Conservation (phyloP, 2,888 invertebrate species). For the Drosophila flavopinicola region DNA sequence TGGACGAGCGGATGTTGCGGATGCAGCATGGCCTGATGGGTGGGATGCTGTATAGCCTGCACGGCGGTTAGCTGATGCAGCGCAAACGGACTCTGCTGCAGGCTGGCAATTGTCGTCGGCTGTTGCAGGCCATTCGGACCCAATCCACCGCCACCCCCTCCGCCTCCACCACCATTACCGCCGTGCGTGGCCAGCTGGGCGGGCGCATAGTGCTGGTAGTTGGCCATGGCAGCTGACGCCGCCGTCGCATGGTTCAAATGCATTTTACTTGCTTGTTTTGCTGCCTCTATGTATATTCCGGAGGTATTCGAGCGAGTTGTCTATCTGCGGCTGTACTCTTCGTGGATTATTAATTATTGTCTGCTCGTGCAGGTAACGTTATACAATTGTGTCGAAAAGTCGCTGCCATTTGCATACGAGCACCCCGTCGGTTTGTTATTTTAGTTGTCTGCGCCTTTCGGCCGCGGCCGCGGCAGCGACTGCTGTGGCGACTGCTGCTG, state of each 20-base stretch:
- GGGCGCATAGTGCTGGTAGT: conserved; percentile 82
- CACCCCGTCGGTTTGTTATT: conserved; percentile 74
- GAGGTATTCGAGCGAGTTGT: conserved; percentile 62
- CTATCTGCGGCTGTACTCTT: too few relatives aligned
- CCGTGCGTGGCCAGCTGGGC: conserved; percentile 76
- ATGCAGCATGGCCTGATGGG: conserved; percentile 82
- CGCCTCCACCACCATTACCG: conserved; percentile 58
- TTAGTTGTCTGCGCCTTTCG: conserved; percentile 74
- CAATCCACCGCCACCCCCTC: conserved; percentile 48
- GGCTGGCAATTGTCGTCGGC: conserved; percentile 76
- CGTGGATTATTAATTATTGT: too few relatives aligned
- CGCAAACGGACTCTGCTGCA: conserved; percentile 80
- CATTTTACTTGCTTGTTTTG: conserved; percentile 60
- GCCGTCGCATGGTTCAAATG: conserved; percentile 83
- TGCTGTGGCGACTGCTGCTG: conserved; percentile 48
- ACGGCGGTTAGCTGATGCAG: conserved; percentile 81
- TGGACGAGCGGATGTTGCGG: conserved; percentile 82
- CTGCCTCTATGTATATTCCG: not conserved
- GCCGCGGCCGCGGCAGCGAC: too few relatives aligned
- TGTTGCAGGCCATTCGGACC: conserved; percentile 73
- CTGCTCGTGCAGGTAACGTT: conserved; percentile 57
- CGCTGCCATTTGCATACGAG: conserved; percentile 63
- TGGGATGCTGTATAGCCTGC: conserved; percentile 82
- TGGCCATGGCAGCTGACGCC: conserved; percentile 80
- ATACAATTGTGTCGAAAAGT: conserved; percentile 57